Conservation (phyloP, 2,113 vertebrate species). For the Gallinago paraguaiae region DNA sequence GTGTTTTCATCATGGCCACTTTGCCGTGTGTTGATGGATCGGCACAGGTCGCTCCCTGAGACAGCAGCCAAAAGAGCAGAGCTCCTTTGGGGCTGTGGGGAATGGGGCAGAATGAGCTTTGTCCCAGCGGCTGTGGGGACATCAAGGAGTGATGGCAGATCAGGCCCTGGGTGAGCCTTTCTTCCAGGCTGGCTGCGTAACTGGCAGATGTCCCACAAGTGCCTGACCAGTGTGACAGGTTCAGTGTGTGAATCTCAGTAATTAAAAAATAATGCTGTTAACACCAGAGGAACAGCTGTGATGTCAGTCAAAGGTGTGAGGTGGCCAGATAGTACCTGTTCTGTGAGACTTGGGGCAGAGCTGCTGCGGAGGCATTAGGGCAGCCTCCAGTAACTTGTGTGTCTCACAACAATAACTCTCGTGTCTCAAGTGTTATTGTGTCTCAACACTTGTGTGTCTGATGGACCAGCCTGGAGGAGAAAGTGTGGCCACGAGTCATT, state of each 20-base stretch:
- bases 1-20: neutral
- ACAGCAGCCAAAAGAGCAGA: neutral
- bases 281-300: neutral
- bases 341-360: neutral
- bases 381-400: neutral
- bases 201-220: no score
- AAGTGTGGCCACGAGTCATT: neutral
- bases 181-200: neutral
- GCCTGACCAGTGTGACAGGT: neutral
- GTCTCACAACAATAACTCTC: no score
- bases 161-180: neutral
- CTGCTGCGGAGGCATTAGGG: neutral
- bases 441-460: no score
- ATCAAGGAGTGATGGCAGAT: neutral
- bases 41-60: neutral
- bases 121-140: neutral
- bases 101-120: neutral
- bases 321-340: no score
- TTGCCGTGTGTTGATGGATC: fast-evolving
- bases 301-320: neutral
- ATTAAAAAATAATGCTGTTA: neutral
- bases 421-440: no score
- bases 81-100: neutral
- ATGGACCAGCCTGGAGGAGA: neutral
- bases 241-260: neutral